Conservation (phyloP, 2,113 vertebrate species). For the Sisor rabdophorus region DNA sequence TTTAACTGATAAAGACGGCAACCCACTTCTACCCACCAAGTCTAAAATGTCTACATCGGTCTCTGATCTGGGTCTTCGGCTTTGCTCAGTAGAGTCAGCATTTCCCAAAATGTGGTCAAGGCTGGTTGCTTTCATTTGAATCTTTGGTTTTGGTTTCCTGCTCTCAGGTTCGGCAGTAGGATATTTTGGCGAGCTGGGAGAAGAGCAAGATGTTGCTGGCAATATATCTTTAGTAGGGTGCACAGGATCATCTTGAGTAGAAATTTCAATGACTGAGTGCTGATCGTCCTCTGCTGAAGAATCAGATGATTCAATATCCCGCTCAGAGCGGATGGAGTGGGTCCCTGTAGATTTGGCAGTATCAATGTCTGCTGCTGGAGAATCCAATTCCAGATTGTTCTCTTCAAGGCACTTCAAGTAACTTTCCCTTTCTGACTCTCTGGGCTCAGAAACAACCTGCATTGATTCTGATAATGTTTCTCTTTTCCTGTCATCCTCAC, state of each 20-base stretch:
- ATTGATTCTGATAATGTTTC: background rate
- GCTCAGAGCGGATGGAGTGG: constrained; percentile 65
- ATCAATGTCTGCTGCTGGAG: constrained; percentile 66
- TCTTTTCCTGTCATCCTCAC: constrained; percentile 28
- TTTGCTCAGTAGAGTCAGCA: constrained; percentile 42
- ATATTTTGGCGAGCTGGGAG: constrained; percentile 54
- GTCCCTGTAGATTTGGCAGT: constrained; percentile 65
- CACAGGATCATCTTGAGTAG: constrained; percentile 33
- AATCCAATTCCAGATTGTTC: constrained; percentile 66
- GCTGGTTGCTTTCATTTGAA: constrained; percentile 62
- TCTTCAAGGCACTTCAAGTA: constrained; percentile 52
- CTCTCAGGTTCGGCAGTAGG: constrained; percentile 60
- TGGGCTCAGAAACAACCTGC: background rate
- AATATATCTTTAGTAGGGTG: constrained; percentile 38
- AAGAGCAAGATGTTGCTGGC: constrained; percentile 47
- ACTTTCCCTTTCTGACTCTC: background rate
- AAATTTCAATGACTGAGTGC: constrained; percentile 87
- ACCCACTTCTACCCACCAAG: constrained; percentile 59
- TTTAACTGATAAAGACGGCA: constrained; percentile 62
- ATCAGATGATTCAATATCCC: constrained; percentile 74
- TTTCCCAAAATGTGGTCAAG: constrained; percentile 50
- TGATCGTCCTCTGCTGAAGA: constrained; percentile 85
- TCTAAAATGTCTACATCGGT: constrained; percentile 29
- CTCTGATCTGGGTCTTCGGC: constrained; percentile 62
- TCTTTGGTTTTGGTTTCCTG: constrained; percentile 75